Percentiles rank a stretch among this genome's conserved stretches.
Evolutionary conservation across 2,113 vertebrate genomes (phyloP).

Genomic region (Carassius gibelio): DNA sequence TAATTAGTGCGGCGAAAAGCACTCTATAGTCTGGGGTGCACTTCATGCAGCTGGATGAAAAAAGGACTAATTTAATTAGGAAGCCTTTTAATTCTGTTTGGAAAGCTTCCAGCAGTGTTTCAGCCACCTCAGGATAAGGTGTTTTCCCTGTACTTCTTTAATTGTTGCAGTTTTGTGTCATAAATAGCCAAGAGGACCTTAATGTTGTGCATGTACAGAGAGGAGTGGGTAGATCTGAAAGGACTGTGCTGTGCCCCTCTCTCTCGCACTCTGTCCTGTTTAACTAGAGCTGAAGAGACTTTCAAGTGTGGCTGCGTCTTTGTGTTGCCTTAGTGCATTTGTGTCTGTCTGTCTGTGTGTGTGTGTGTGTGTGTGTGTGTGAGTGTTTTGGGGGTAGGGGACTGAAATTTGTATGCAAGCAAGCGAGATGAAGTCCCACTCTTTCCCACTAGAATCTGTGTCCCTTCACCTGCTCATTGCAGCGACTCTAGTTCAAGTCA

Average conservation of each 20-base stretch:
- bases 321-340: conserved; percentile 50
- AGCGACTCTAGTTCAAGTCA: conserved; percentile 89
- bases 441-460: conserved; percentile 76
- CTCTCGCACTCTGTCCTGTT: conserved; percentile 39
- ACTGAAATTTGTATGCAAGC: conserved; percentile 84
- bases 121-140: conserved; percentile 45
- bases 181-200: conserved; percentile 45
- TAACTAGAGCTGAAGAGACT: conserved; percentile 49
- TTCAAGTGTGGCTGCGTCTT: conserved; percentile 57
- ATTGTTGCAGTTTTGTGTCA: conserved; percentile 46
- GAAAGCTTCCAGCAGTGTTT: conserved; percentile 22
- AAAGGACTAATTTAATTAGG: conserved; percentile 52
- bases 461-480: conserved; percentile 94
- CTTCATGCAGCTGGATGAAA: conserved; percentile 48
- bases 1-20: conserved; percentile 43
- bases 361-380: conserved; percentile 6
- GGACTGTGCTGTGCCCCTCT: conserved; percentile 46
- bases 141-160: conserved; percentile 52
- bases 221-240: conserved; percentile 49
- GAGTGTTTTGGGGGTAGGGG: conserved; percentile 56
- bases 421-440: conserved; percentile 67
- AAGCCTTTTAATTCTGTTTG: conserved; percentile 28
- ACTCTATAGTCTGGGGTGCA: conserved; percentile 37
- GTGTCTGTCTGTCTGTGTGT: conserved; percentile 5
- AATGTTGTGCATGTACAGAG: conserved; percentile 43